Base-by-base conservation (phyloP, 2,113 vertebrate species). In the Hypomesus transpacificus region DNA sequence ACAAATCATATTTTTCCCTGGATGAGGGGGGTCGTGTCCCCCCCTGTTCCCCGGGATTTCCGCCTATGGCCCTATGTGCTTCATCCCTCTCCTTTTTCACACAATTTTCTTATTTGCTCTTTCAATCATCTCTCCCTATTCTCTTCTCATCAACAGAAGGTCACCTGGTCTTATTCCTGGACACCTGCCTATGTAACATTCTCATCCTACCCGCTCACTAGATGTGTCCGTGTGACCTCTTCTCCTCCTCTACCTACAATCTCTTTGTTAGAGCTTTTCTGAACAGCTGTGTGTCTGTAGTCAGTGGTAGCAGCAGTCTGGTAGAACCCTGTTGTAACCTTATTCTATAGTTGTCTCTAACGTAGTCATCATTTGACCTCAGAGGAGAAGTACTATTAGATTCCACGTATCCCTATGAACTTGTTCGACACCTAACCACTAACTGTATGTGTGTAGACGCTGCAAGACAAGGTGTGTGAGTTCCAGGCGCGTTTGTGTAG, bases 381-480 rank as follows among this genome's bases (percentile, higher is more conserved):
- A 46, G 39, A 46, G 9, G 39, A 46, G 31, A 34, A 34, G 7
- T 34, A 46, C 7, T 5, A 46, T 46, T 46, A 11, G 39, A 46
- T 46, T 46, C 39, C 31, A 34, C 31, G 7, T 6, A 34, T 34
- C 31, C 39, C 9, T 46, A 46, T 46, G 7, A 46, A 11, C 59
- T 14, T 61, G 24, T 17, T 26, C 17, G 59, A 16, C 59, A 26
- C 31, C 61, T 34, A 39, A 63, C 28, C 26, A 28, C 13, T 62
- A 16, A 20, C 20, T 68, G 24, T 59, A 26, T 75, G 17, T 14
- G 39, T 50, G 1, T 89, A 95, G 93, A 90, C 87, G 2, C 89
- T 94, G 59, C 90, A 83, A 85, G 92, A 94, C 77, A 88, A 89
- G 26, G 86, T 84, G 76, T 89, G 75, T 71, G 59, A 92, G 85